Evolutionary conservation across 2,888 invertebrate species (phyloP).

Genomic region (Esperia sulphurella): DNA sequence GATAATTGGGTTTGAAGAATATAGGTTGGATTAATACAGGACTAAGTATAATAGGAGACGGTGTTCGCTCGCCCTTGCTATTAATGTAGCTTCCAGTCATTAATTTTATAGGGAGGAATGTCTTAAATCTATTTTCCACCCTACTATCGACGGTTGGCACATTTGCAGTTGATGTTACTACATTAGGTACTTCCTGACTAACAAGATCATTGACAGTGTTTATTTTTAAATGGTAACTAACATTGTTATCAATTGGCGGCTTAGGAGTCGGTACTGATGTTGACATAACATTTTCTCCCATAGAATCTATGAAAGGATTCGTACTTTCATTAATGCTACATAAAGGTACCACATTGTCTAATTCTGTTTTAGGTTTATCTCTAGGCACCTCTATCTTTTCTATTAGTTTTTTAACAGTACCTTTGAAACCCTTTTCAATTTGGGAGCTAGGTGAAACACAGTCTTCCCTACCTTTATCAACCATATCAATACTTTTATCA

Average conservation of each 20-base stretch:
- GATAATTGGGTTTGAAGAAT: conserved; percentile 38
- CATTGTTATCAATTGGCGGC: conserved; percentile 39
- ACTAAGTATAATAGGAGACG: conserved; percentile 58
- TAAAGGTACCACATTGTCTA: neutral
- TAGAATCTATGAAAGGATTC: conserved; percentile 23
- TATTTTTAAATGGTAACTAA: conserved; percentile 68
- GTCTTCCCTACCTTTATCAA: neutral
- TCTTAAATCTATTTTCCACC: conserved; percentile 33
- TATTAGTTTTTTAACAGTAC: neutral
- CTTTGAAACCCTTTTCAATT: neutral
- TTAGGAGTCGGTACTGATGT: conserved; percentile 8
- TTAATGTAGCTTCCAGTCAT: conserved; percentile 28
- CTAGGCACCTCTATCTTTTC: neutral
- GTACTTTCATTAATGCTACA: conserved; percentile 10
- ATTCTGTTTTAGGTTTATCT: neutral
- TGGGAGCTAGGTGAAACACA: neutral
- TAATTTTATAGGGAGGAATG: conserved; percentile 52
- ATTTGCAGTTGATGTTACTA: conserved; percentile 11
- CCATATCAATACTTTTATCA: conserved; percentile 10
- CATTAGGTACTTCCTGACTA: conserved; percentile 22
- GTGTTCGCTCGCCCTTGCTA: conserved; percentile 23
- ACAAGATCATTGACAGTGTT: conserved; percentile 50
- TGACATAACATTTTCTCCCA: neutral
- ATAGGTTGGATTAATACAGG: conserved; percentile 63
- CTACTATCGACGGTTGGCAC: neutral